Percentiles rank a stretch among this genome's conserved stretches.
Evolutionary conservation across 2,888 invertebrate genomes (phyloP).

Genomic region (Apodemia hepburni): DNA sequence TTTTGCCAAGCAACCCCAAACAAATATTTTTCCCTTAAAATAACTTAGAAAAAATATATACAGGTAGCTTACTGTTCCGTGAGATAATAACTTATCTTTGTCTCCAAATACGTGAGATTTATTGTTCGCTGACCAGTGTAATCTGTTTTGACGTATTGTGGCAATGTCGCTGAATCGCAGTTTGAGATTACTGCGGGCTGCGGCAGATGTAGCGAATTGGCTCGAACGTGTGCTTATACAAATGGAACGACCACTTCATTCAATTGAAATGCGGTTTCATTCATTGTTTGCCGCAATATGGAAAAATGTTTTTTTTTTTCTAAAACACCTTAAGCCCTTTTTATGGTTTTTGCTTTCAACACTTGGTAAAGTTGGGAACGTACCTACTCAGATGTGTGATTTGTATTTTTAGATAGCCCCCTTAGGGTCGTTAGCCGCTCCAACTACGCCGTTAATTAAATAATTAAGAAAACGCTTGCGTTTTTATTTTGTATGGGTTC

Average conservation of each 20-base stretch:
- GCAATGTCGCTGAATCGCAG: conserved; percentile 11
- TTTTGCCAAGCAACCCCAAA: conserved; percentile 25
- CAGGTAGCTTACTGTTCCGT: neutral
- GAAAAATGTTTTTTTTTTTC: neutral
- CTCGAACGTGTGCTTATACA: conserved; percentile 4
- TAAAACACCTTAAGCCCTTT: neutral
- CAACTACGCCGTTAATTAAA: too few relatives aligned
- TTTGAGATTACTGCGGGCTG: conserved; percentile 9
- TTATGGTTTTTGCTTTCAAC: neutral
- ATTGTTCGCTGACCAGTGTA: neutral
- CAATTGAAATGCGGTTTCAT: neutral
- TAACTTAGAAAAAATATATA: neutral
- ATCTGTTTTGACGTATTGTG: conserved; percentile 3
- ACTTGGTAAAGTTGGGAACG: too few relatives aligned
- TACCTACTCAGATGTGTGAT: too few relatives aligned
- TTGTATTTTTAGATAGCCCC: too few relatives aligned
- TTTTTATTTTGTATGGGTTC: too few relatives aligned
- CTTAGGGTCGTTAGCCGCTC: too few relatives aligned
- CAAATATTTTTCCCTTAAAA: neutral
- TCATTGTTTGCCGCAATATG: neutral
- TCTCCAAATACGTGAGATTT: conserved; percentile 1
- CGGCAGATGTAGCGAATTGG: conserved; percentile 1
- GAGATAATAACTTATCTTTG: neutral
- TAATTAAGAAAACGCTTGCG: too few relatives aligned
- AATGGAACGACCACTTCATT: neutral